Conservation (phyloP, 1,140 invertebrate genomes). For the Brachionus sp. region DNA sequence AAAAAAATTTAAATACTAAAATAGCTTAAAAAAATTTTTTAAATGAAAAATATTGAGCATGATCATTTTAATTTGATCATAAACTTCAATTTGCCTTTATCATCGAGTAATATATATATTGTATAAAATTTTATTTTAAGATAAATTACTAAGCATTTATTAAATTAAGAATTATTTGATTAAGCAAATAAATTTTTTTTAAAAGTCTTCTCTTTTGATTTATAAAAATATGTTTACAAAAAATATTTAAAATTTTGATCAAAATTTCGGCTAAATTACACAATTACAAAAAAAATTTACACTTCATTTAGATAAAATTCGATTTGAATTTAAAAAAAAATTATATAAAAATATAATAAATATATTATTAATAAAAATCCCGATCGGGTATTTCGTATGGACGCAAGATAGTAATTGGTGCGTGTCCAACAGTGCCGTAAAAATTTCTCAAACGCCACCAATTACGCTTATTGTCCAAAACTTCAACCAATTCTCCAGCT, state of each 20-base stretch:
- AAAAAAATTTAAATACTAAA: too few species aligned
- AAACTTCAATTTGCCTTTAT: too few species aligned
- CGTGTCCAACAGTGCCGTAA: conserved; percentile 25
- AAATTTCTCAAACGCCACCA: conserved; percentile 33
- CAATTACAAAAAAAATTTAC: neutral
- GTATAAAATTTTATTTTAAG: too few species aligned
- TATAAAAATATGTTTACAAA: neutral
- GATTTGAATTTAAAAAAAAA: neutral
- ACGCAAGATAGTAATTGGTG: conserved; percentile 18
- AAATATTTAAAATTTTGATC: neutral
- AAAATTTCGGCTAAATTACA: neutral
- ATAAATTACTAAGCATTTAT: too few species aligned
- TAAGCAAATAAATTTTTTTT: neutral
- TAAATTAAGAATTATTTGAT: neutral
- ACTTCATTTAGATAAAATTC: neutral
- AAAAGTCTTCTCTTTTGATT: neutral
- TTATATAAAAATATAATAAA: neutral
- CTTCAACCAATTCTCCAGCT: conserved; percentile 16
- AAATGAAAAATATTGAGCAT: too few species aligned
- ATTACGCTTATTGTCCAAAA: conserved; percentile 10
- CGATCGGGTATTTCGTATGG: neutral
- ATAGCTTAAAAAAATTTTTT: too few species aligned
- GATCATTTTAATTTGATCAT: too few species aligned
- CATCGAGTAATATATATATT: too few species aligned
- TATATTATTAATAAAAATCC: neutral